These are phyloP conservation scores for Rissa tridactyla DNA, from an alignment of 2,113 vertebrate genomes.

Conservation along the genomic window DNA sequence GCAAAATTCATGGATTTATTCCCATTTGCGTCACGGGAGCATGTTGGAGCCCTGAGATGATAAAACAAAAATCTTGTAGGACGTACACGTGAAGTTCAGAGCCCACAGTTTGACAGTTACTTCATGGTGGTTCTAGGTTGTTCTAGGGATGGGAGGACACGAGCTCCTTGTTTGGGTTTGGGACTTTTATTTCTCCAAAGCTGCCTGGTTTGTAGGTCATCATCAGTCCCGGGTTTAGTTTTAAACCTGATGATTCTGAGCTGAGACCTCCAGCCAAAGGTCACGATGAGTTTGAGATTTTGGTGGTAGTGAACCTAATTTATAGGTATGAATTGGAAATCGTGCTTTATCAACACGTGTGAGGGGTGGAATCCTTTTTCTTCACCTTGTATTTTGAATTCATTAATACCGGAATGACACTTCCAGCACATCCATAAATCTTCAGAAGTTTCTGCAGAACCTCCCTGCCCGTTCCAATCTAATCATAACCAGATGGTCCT, in stretches of 20 bases:
- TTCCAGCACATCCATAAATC: neutral
- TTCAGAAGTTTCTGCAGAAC: neutral
- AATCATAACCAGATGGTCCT: neutral
- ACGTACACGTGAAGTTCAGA: accelerated
- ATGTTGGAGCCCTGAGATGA: neutral
- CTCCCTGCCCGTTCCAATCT: neutral
- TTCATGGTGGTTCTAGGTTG: neutral
- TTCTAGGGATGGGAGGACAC: neutral
- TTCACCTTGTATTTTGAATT: neutral
- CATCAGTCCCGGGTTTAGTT: accelerated
- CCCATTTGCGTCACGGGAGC: accelerated
- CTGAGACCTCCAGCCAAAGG: neutral
- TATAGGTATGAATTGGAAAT: neutral
- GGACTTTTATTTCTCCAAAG: neutral
- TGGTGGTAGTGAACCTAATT: too few relatives aligned
- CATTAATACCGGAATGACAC: neutral
- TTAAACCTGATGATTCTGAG: neutral
- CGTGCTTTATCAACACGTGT: accelerated
- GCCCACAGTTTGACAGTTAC: accelerated
- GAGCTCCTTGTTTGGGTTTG: neutral
- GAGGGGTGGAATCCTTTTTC: neutral
- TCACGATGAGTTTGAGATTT: neutral
- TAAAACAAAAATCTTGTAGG: neutral
- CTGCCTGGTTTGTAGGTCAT: neutral
- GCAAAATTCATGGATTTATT: neutral